phyloP scores from a whole-genome alignment of 2,797 vertebrate genomes.

The Eulemur mongoz region DNA sequence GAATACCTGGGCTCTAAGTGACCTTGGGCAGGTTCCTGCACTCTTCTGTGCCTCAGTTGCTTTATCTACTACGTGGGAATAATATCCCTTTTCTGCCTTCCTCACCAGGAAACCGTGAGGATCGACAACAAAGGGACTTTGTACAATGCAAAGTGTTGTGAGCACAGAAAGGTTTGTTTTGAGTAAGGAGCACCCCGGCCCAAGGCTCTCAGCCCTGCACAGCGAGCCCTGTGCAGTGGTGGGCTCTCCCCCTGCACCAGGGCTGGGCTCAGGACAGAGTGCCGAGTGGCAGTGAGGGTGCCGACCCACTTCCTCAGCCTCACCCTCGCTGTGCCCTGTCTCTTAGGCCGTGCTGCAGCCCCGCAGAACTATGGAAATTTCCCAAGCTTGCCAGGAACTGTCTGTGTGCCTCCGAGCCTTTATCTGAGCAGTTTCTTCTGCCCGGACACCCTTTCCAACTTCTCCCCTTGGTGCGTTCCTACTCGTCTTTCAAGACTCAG shows the following conservation, averaged over 20 bases:
- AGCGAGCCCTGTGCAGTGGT: background rate
- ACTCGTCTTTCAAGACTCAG: slow-evolving; percentile 59
- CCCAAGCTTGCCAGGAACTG: slow-evolving; percentile 3
- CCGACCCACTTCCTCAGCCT: background rate
- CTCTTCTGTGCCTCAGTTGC: background rate
- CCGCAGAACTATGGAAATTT: slow-evolving; percentile 56
- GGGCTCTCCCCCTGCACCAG: background rate
- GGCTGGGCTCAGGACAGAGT: background rate
- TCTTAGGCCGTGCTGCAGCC: background rate
- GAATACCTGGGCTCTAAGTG: background rate
- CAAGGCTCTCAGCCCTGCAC: background rate
- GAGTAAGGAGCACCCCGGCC: background rate
- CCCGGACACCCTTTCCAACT: background rate
- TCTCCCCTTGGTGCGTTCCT: background rate
- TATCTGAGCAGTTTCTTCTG: slow-evolving; percentile 34
- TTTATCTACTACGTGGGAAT: background rate
- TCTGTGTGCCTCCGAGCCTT: slow-evolving; percentile 33
- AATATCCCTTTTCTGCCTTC: background rate
- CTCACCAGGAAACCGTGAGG: background rate
- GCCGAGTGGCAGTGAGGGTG: background rate
- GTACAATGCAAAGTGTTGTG: background rate
- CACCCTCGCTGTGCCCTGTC: background rate
- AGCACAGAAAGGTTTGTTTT: background rate
- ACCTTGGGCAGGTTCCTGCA: background rate
- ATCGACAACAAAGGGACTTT: background rate